Percentiles rank a stretch among this genome's conserved stretches.
Evolutionary conservation across 2,888 invertebrate species (phyloP).

Genomic region (Julus scandinavius): DNA sequence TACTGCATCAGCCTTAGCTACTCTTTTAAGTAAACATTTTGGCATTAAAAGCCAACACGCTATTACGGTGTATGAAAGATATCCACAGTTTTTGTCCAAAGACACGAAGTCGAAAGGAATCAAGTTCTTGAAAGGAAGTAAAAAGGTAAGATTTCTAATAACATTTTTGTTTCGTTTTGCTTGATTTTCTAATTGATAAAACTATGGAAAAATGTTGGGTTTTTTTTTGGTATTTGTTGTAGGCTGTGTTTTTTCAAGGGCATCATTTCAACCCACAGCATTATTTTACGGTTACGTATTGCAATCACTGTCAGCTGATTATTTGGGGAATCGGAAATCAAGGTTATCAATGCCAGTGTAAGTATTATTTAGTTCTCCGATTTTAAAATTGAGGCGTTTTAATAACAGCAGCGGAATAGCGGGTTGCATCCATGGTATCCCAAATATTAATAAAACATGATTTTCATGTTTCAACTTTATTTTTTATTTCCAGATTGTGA

Average conservation of each 20-base stretch:
- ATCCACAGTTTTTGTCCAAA: constrained; percentile 85
- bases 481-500: constrained; percentile 77
- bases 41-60: constrained; percentile 74
- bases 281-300: constrained; percentile 88
- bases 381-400: background rate
- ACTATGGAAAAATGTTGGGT: background rate
- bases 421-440: too few species aligned
- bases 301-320: constrained; percentile 91
- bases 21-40: constrained; percentile 82
- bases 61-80: constrained; percentile 75
- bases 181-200: background rate
- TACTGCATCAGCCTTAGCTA: constrained; percentile 81
- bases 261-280: constrained; percentile 91
- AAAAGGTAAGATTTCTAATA: constrained; percentile 69
- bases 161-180: background rate
- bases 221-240: constrained; percentile 59
- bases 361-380: constrained; percentile 61
- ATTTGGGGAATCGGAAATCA: constrained; percentile 97
- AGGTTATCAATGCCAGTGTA: constrained; percentile 94
- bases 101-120: constrained; percentile 79
- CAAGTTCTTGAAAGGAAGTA: constrained; percentile 74
- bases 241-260: constrained; percentile 81
- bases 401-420: too few species aligned
- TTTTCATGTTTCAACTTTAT: background rate
- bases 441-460: too few species aligned